Evolutionary conservation across 2,797 vertebrate genomes (phyloP).

Genomic region (Nasua narica): DNA sequence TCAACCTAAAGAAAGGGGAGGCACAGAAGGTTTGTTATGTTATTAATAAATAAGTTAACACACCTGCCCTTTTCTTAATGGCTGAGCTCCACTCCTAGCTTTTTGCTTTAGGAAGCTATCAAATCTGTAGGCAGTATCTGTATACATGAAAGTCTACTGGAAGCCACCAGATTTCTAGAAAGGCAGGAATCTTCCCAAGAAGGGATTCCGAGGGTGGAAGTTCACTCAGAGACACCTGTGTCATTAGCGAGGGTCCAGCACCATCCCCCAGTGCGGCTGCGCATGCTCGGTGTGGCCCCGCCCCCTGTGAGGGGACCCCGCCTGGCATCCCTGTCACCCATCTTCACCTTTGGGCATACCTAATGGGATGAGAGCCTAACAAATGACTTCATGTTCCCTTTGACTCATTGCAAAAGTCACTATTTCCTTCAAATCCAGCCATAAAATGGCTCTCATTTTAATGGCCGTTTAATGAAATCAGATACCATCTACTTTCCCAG

Average conservation of each 20-base stretch:
- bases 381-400: neutral
- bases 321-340: neutral
- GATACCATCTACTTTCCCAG: neutral
- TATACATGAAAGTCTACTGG: neutral
- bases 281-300: neutral
- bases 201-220: neutral
- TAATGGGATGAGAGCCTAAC: neutral
- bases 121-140: neutral
- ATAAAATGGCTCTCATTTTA: neutral
- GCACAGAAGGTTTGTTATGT: neutral
- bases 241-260: neutral
- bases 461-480: neutral
- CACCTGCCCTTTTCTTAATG: neutral
- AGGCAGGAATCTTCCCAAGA: neutral
- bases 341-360: neutral
- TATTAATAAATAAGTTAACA: neutral
- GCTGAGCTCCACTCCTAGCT: neutral
- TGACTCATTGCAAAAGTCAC: neutral
- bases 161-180: neutral
- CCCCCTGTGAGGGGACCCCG: neutral
- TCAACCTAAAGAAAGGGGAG: neutral
- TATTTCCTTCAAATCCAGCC: neutral
- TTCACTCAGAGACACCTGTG: neutral
- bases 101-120: neutral
- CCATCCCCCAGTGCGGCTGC: neutral